Conservation (phyloP, 2,888 invertebrate species). For the Agrochola lychnidis region DNA sequence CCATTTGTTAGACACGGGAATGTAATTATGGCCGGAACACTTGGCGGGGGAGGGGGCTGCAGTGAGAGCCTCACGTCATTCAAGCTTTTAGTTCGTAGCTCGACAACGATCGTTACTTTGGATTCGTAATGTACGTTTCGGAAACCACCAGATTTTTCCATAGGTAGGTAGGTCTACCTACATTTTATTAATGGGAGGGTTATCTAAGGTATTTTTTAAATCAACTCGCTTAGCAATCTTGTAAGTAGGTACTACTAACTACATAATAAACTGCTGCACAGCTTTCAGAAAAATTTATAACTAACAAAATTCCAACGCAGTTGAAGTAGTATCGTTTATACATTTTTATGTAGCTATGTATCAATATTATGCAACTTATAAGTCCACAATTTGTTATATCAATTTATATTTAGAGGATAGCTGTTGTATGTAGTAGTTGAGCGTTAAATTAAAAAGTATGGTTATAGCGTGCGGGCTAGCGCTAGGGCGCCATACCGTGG, state of each 20-base stretch:
- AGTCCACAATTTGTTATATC: neutral
- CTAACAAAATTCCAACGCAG: neutral
- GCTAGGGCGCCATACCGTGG: constrained; percentile 65
- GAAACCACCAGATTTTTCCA: constrained; percentile 72
- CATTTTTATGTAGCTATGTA: neutral
- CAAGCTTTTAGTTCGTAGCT: constrained; percentile 87
- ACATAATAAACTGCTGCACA: neutral
- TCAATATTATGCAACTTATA: neutral
- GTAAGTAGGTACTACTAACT: no score
- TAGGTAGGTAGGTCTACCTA: neutral
- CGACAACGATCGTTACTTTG: constrained; percentile 88
- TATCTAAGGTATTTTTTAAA: neutral
- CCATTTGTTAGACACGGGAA: constrained; percentile 92
- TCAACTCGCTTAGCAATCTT: neutral
- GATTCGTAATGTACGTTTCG: constrained; percentile 77
- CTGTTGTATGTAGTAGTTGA: constrained; percentile 64
- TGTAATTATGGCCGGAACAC: constrained; percentile 91
- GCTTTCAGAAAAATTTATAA: neutral
- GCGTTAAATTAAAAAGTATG: constrained; percentile 81
- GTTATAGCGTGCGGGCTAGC: constrained; percentile 74
- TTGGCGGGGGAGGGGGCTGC: constrained; percentile 78
- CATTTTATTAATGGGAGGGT: constrained; percentile 19
- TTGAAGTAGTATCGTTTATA: neutral
- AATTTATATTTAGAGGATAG: constrained; percentile 19
- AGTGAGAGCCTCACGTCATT: constrained; percentile 81